phyloP scores from a whole-genome alignment of 2,797 vertebrate genomes.

The Molossus molossus region DNA sequence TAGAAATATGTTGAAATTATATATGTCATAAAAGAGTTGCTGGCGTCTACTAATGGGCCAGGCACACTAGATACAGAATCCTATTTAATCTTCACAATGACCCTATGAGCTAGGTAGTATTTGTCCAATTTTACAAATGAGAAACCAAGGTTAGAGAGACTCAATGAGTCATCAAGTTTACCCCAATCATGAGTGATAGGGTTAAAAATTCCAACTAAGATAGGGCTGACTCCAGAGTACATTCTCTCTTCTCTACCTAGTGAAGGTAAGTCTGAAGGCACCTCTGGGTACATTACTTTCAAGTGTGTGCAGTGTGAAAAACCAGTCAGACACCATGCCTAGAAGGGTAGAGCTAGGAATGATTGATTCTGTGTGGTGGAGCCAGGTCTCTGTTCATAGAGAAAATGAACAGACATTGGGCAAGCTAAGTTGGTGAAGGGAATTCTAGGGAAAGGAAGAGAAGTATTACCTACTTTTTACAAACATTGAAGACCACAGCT shows the following conservation, averaged over 20 bases:
- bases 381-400: neutral
- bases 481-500: constrained; percentile 8
- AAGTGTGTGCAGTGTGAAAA: neutral
- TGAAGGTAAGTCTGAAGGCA: neutral
- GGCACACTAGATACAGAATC: neutral
- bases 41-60: neutral
- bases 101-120: neutral
- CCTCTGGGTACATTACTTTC: neutral
- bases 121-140: constrained; percentile 30
- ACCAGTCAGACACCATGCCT: neutral
- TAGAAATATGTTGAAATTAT: neutral
- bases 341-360: neutral
- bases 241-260: constrained; percentile 38
- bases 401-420: constrained; percentile 28
- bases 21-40: constrained; percentile 11
- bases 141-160: constrained; percentile 41
- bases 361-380: neutral
- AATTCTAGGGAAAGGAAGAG: neutral
- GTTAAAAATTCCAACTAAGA: constrained; percentile 29
- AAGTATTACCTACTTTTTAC: neutral
- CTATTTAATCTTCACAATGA: constrained; percentile 30
- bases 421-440: neutral
- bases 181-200: neutral
- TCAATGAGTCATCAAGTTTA: constrained; percentile 22
- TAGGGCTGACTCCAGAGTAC: neutral